Percentiles rank a stretch among this genome's conserved stretches.
These are phyloP conservation scores for Columba guinea DNA, from an alignment of 2,797 vertebrate species.

Conservation along the genomic window DNA sequence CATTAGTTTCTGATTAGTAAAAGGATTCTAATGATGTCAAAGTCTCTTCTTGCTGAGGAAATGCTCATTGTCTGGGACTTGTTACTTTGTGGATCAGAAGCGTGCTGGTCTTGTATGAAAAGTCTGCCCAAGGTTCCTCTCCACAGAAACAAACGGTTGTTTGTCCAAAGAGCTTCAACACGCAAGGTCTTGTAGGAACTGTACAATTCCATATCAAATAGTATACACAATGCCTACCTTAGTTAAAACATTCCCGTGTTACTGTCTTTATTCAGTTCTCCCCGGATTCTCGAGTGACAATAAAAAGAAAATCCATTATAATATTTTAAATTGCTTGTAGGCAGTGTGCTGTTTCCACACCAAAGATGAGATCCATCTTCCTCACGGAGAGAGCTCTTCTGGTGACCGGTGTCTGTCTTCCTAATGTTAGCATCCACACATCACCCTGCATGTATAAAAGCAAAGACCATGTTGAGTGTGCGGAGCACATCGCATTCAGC, in stretches of 20 bases:
- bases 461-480: neutral
- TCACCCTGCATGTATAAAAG: neutral
- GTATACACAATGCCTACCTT: neutral
- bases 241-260: neutral
- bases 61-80: neutral
- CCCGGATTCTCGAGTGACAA: neutral
- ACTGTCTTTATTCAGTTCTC: neutral
- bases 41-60: neutral
- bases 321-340: neutral
- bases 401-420: neutral
- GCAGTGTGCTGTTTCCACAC: neutral
- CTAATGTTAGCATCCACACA: neutral
- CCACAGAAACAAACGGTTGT: neutral
- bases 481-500: rapidly evolving
- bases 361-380: neutral
- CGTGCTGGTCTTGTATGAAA: neutral
- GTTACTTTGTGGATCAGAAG: neutral
- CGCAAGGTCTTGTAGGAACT: neutral
- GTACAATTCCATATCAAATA: neutral
- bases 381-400: neutral
- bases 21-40: neutral
- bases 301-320: neutral
- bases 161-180: neutral
- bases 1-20: neutral
- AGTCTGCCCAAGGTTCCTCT: neutral